Evolutionary conservation across 2,888 invertebrate species (phyloP).

Genomic region (Theodoxus fluviatilis): DNA sequence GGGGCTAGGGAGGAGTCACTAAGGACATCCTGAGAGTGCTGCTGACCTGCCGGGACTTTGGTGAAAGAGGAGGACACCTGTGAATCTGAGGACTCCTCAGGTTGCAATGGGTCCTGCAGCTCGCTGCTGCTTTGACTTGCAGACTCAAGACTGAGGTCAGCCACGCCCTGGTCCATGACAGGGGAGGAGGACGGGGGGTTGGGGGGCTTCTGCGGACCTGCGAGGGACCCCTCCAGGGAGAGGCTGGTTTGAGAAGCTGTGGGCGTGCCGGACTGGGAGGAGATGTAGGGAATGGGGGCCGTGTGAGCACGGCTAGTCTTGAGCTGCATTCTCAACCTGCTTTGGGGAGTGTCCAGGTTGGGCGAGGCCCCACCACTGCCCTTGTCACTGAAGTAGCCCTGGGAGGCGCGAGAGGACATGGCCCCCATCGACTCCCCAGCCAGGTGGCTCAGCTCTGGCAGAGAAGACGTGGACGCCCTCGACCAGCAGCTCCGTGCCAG

Average conservation of each 20-base stretch:
- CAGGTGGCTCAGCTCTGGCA: conserved; percentile 54
- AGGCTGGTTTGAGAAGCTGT: not conserved
- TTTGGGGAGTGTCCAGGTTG: not conserved
- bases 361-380: conserved; percentile 12
- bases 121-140: too few species aligned
- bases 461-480: conserved; percentile 56
- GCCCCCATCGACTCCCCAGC: not conserved
- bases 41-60: too few species aligned
- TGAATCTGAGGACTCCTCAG: too few species aligned
- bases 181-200: conserved; percentile 26
- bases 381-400: too few species aligned
- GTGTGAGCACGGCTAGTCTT: not conserved
- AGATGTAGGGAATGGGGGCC: not conserved
- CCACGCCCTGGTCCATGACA: conserved; percentile 9
- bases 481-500: conserved; percentile 47
- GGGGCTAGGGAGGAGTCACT: too few species aligned
- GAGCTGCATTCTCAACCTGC: not conserved
- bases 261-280: not conserved
- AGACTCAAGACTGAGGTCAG: too few species aligned
- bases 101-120: too few species aligned
- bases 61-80: too few species aligned
- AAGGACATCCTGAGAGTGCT: too few species aligned
- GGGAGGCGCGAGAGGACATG: too few species aligned
- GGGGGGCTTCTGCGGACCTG: conserved; percentile 18
- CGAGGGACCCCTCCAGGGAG: conserved; percentile 3